phyloP scores from a whole-genome alignment of 2,797 vertebrate genomes.

The Pantherophis alleghaniensis region DNA sequence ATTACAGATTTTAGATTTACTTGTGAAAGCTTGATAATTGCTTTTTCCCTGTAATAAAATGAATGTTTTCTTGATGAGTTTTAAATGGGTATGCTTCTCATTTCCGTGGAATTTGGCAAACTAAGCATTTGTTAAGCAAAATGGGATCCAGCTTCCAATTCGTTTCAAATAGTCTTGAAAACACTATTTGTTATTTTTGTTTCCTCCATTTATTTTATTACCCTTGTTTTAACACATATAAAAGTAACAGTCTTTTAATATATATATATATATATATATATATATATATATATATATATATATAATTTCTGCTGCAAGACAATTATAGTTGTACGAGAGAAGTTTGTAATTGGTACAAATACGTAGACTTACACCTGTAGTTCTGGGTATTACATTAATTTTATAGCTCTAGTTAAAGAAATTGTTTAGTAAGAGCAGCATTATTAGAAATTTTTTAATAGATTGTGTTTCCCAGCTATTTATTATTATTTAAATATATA shows the following conservation, averaged over 20 bases:
- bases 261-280: too few species aligned
- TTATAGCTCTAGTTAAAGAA: accelerated
- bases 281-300: too few species aligned
- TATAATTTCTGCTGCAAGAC: not conserved
- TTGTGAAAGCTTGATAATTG: slow-evolving; percentile 72
- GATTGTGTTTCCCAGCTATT: not conserved
- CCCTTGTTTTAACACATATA: slow-evolving; percentile 32
- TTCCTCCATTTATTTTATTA: slow-evolving; percentile 56
- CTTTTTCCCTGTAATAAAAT: slow-evolving; percentile 66
- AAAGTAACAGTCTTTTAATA: not conserved
- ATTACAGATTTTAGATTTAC: slow-evolving; percentile 69
- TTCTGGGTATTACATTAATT: not conserved
- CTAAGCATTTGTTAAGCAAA: slow-evolving; percentile 60
- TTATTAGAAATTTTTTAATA: not conserved
- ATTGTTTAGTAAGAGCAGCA: not conserved
- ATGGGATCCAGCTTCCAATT: slow-evolving; percentile 51
- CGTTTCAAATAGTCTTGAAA: slow-evolving; percentile 54
- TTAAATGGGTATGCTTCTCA: slow-evolving; percentile 65
- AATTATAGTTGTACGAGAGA: not conserved
- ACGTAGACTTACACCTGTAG: not conserved
- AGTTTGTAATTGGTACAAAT: slow-evolving; percentile 35
- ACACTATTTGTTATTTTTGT: slow-evolving; percentile 25
- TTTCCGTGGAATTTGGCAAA: slow-evolving; percentile 66
- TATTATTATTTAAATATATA: not conserved
- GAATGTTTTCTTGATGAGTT: slow-evolving; percentile 68